Percentiles rank a stretch among this genome's conserved stretches.
phyloP scores from a whole-genome alignment of 2,888 invertebrate genomes.

The Amblyjoppa proteus region DNA sequence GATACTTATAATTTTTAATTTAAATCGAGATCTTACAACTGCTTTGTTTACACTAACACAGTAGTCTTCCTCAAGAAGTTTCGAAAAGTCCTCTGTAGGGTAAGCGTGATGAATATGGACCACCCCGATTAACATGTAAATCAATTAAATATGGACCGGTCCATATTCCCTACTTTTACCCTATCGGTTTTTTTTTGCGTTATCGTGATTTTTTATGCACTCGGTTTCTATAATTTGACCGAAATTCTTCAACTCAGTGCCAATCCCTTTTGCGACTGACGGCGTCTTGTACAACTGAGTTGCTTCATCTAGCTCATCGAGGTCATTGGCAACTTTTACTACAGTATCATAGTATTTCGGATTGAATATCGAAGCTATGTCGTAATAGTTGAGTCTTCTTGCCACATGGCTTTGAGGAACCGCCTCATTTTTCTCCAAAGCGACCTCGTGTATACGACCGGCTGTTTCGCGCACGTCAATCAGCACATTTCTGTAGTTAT shows the following conservation, averaged over 20 bases:
- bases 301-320: constrained; percentile 49
- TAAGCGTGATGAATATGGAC: too few species aligned
- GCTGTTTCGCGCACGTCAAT: constrained; percentile 44
- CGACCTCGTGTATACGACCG: constrained; percentile 60
- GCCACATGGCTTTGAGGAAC: constrained; percentile 54
- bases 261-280: constrained; percentile 65
- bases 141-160: too few species aligned
- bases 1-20: too few species aligned
- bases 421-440: constrained; percentile 68
- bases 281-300: constrained; percentile 64
- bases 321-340: constrained; percentile 60
- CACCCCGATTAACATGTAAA: too few species aligned
- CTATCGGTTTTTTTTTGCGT: constrained; percentile 31
- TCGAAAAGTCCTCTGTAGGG: constrained; percentile 51
- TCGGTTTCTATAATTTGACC: constrained; percentile 63
- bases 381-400: constrained; percentile 56
- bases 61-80: constrained; percentile 51
- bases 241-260: constrained; percentile 67
- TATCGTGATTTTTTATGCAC: constrained; percentile 66
- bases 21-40: neutral
- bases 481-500: constrained; percentile 24
- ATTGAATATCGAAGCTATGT: constrained; percentile 69
- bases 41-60: constrained; percentile 45
- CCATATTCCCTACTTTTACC: too few species aligned
- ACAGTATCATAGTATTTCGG: constrained; percentile 64